Evolutionary conservation across 2,797 vertebrate genomes (phyloP), one percentile per base, ranked within the genome.

Genomic region (Naso thynnoides): DNA sequence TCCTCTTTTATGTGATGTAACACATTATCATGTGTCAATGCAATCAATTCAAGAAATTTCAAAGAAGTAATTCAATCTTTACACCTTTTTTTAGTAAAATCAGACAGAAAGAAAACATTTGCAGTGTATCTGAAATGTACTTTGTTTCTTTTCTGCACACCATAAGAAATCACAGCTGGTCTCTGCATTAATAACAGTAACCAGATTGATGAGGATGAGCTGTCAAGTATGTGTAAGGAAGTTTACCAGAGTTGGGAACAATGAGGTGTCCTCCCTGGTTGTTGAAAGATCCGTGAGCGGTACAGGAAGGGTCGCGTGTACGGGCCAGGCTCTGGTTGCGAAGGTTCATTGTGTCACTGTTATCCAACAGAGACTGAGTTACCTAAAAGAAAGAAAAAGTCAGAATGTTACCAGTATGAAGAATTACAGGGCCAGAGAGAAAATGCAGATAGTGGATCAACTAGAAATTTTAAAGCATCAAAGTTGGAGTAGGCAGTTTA

Each of bases 261-360:
- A 97, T 96, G 11, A 98, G 95, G 76, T 97, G 97, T 38, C 97
- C 97, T 26, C 97, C 97, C 41, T 98, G 94, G 58, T 96, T 96
- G 88, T 96, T 98, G 91, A 98, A 98, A 76, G 96, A 97, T 11
- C 97, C 97, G 61, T 97, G 96, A 0, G 96, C 96, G 0, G 96
- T 96, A 67, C 97, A 97, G 0, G 95, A 97, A 0, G 97, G 96
- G 65, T 98, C 97, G 2, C 96, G 94, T 50, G 96, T 96, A 19
- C 95, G 94, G 15, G 96, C 96, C 27, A 97, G 92, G 73, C 95
- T 98, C 90, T 97, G 97, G 86, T 94, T 97, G 73, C 97, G 96
- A 79, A 96, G 59, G 55, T 95, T 98, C 83, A 97, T 89, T 39
- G 95, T 95, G 82, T 98, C 96, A 0, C 93, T 97, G 79, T 91